A percentile compares a stretch with the other conserved stretches of the same genome.
Conservation (phyloP, 2,888 invertebrate genomes). For the Luperina nickerlii region DNA sequence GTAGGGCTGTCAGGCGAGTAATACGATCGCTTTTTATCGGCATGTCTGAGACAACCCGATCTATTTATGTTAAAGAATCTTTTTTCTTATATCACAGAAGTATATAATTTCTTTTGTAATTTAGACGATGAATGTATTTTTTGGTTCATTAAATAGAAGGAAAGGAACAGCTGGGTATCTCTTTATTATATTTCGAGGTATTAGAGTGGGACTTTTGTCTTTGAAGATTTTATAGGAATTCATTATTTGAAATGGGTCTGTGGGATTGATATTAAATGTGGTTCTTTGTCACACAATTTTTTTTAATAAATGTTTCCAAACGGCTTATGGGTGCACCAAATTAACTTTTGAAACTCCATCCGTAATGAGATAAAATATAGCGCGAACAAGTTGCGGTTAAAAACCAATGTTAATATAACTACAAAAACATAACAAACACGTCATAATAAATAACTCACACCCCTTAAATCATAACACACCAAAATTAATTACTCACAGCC, state of each 20-base stretch:
- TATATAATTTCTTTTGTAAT: conserved; percentile 65
- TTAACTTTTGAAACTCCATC: not conserved
- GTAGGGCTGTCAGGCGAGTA: conserved; percentile 57
- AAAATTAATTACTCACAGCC: conserved; percentile 46
- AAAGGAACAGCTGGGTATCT: conserved; percentile 48
- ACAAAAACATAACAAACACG: conserved; percentile 4
- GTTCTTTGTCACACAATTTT: not conserved
- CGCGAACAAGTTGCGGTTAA: not conserved
- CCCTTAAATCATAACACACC: conserved; percentile 21
- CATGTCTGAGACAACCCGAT: conserved; percentile 62
- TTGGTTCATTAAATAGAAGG: conserved; percentile 57
- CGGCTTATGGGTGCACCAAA: too few species aligned
- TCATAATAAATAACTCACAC: conserved; percentile 7
- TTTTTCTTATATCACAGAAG: conserved; percentile 64
- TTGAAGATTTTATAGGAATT: not conserved
- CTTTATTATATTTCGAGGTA: conserved; percentile 44
- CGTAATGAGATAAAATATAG: not conserved
- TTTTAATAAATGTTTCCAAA: not conserved
- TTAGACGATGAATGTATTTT: conserved; percentile 61
- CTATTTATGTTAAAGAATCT: conserved; percentile 63
- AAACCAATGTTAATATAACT: not conserved
- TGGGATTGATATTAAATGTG: not conserved
- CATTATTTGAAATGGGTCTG: conserved; percentile 9
- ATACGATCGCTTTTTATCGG: conserved; percentile 68
- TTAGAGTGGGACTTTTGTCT: conserved; percentile 18